Evolutionary conservation across 2,888 invertebrate species (phyloP).

Genomic region (Chrysotoxum bicinctum): DNA sequence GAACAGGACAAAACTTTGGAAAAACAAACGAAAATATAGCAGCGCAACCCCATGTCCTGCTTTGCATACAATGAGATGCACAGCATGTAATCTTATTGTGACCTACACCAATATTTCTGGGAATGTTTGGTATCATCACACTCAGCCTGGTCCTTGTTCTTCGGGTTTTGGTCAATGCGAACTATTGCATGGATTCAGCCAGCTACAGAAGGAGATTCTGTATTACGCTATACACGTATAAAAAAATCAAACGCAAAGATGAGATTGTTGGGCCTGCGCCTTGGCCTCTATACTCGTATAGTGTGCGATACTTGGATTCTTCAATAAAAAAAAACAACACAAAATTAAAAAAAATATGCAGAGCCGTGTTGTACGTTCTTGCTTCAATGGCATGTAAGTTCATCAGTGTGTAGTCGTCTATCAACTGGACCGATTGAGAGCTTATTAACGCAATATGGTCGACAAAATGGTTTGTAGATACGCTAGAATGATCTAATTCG

Average conservation of each 20-base stretch:
- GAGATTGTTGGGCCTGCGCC: conserved; percentile 56
- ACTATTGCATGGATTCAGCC: conserved; percentile 34
- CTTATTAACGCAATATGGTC: too few relatives aligned
- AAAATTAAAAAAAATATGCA: background rate
- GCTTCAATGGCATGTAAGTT: too few relatives aligned
- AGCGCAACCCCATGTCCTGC: conserved; percentile 74
- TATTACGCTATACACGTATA: conserved; percentile 65
- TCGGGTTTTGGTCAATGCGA: conserved; percentile 25
- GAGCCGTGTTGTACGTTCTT: background rate
- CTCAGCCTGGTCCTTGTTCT: conserved; percentile 45
- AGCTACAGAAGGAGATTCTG: conserved; percentile 62
- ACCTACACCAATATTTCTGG: conserved; percentile 82
- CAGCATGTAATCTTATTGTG: conserved; percentile 82
- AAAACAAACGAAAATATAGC: conserved; percentile 72
- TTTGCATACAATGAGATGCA: conserved; percentile 82
- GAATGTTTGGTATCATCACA: conserved; percentile 78
- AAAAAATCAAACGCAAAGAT: conserved; percentile 71
- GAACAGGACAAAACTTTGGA: conserved; percentile 44
- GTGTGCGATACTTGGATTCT: conserved; percentile 57
- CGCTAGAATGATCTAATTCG: too few relatives aligned
- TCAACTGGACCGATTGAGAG: too few relatives aligned
- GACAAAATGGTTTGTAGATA: too few relatives aligned
- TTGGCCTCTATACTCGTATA: conserved; percentile 34
- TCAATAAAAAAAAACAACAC: background rate
- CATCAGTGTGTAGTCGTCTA: too few relatives aligned